These are phyloP conservation scores for Cottus gobio DNA, from an alignment of 2,113 vertebrate genomes.

Conservation along the genomic window DNA sequence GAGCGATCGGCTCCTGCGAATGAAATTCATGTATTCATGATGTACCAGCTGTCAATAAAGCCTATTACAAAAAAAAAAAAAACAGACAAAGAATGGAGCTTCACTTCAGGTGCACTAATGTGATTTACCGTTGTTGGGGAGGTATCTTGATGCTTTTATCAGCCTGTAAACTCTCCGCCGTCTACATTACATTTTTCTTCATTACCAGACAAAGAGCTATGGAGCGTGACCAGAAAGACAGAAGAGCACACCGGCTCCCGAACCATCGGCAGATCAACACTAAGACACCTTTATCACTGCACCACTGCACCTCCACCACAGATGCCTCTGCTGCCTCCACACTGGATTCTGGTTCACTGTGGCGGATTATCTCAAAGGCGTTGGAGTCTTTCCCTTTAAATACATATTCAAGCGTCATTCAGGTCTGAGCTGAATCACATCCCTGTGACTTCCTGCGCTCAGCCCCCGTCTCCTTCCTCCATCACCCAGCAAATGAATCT, in stretches of 20 bases:
- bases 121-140: neutral
- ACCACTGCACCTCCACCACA: neutral
- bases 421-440: constrained; percentile 40
- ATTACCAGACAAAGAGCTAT: neutral
- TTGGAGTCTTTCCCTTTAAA: constrained; percentile 31
- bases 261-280: constrained; percentile 8
- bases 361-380: neutral
- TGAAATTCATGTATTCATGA: constrained; percentile 21
- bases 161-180: neutral
- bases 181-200: constrained; percentile 1
- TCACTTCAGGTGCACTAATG: neutral
- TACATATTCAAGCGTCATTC: constrained; percentile 14
- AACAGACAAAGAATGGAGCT: constrained; percentile 10
- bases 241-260: neutral
- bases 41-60: constrained; percentile 30
- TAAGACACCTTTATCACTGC: constrained; percentile 16
- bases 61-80: neutral
- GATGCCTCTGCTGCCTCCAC: neutral
- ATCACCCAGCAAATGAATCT: constrained; percentile 69
- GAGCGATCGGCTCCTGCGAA: neutral
- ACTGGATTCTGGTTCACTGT: neutral
- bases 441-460: constrained; percentile 39
- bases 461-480: constrained; percentile 14
- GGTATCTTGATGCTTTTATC: neutral
- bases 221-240: constrained; percentile 10